phyloP scores from a whole-genome alignment of 2,888 invertebrate species.

The Limnephilus auricula region DNA sequence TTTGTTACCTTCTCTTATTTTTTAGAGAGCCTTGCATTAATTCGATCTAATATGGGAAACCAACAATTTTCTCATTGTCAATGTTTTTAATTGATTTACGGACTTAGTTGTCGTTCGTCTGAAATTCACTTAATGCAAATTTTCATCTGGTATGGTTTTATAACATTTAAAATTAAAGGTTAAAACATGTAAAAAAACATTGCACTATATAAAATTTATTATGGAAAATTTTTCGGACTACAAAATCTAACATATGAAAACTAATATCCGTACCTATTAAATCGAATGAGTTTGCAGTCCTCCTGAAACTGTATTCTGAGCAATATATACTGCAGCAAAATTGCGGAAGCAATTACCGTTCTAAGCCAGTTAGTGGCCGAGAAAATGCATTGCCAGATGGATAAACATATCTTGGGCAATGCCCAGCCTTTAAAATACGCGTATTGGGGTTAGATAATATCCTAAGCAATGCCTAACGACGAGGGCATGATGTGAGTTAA shows the following conservation, averaged over 20 bases:
- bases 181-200: no score
- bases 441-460: no score
- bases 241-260: background rate
- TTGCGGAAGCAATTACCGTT: background rate
- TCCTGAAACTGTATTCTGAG: background rate
- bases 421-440: background rate
- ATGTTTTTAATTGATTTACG: background rate
- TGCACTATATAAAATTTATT: no score
- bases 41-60: background rate
- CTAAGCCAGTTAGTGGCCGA: background rate
- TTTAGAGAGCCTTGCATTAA: background rate
- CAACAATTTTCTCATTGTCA: background rate
- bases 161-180: no score
- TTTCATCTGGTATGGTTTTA: background rate
- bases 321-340: background rate
- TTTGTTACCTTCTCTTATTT: background rate
- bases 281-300: background rate
- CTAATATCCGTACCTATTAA: background rate
- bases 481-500: background rate
- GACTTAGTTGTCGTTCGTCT: background rate
- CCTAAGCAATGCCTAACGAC: no score
- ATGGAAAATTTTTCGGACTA: background rate
- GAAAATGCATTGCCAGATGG: background rate
- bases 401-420: background rate
- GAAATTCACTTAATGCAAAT: background rate